These are phyloP conservation scores for Epinephelus lanceolatus DNA, from an alignment of 2,113 vertebrate genomes.

Conservation along the genomic window DNA sequence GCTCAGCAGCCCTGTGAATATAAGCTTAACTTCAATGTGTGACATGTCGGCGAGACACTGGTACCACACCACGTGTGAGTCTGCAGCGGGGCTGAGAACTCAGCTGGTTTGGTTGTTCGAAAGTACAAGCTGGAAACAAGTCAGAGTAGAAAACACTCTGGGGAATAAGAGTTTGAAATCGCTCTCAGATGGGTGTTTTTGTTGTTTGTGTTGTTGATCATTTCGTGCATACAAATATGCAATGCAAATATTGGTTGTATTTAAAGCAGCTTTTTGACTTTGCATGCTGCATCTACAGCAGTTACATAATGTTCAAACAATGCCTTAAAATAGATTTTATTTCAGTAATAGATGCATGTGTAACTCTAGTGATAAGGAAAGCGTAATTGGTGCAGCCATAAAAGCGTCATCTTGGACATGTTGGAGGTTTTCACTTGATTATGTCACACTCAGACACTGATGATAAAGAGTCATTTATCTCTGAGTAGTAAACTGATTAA, in stretches of 20 bases:
- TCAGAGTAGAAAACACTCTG: background rate
- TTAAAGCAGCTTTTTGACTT: conserved; percentile 12
- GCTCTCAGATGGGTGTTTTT: background rate
- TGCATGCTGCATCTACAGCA: conserved; percentile 33
- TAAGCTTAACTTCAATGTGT: conserved; percentile 19
- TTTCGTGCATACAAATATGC: background rate
- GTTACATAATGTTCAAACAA: conserved; percentile 13
- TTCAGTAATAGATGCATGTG: too few relatives aligned
- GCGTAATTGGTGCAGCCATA: background rate
- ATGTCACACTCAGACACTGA: conserved; percentile 4
- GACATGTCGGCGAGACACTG: background rate
- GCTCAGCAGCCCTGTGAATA: conserved; percentile 19
- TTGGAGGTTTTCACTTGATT: background rate
- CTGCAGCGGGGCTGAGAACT: conserved; percentile 3
- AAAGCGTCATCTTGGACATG: background rate
- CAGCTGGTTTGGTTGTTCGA: background rate
- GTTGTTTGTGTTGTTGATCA: background rate
- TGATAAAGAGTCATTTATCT: conserved; percentile 30
- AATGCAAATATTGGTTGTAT: conserved; percentile 49
- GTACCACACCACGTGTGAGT: background rate
- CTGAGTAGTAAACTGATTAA: conserved; percentile 12
- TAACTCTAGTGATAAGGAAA: background rate
- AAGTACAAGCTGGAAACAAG: background rate
- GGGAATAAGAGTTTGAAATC: background rate
- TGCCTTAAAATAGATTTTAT: background rate